A percentile compares a stretch with the other conserved stretches of the same genome.
These are phyloP conservation scores for Ctenopoma multispine DNA, from an alignment of 2,797 vertebrate genomes.

Conservation along the genomic window DNA sequence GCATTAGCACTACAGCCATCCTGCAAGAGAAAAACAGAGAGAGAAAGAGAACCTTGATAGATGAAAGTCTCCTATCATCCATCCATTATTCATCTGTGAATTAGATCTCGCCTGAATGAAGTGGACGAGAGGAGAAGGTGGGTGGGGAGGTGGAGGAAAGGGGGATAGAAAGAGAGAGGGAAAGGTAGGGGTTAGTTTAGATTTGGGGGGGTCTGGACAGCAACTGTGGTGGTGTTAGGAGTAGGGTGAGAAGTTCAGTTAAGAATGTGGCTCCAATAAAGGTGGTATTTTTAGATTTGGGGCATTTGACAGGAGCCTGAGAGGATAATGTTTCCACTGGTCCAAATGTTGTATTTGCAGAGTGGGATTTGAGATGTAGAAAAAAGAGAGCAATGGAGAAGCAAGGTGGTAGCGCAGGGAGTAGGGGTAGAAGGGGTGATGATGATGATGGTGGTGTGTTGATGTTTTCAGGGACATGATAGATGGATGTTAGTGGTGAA, in stretches of 20 bases:
- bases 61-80: conserved; percentile 81
- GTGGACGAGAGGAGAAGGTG: conserved; percentile 43
- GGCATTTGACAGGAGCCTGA: conserved; percentile 34
- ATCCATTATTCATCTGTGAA: conserved; percentile 88
- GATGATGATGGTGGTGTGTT: background rate
- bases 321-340: conserved; percentile 28
- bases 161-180: conserved; percentile 7
- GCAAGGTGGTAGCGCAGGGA: background rate
- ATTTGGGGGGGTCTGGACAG: conserved; percentile 25
- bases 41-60: conserved; percentile 74
- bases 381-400: background rate
- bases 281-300: conserved; percentile 57
- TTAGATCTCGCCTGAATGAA: conserved; percentile 82
- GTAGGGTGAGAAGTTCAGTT: conserved; percentile 61
- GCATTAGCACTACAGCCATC: conserved; percentile 79
- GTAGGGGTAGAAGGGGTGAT: background rate
- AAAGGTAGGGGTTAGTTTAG: conserved; percentile 26
- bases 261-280: conserved; percentile 30
- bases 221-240: conserved; percentile 26
- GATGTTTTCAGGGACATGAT: conserved; percentile 10
- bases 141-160: conserved; percentile 9
- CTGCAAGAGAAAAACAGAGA: conserved; percentile 60
- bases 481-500: conserved; percentile 17
- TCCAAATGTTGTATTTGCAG: conserved; percentile 22
- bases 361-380: conserved; percentile 11